Base-by-base conservation (phyloP, 2,113 vertebrate genomes). In the Girardinichthys multiradiatus region DNA sequence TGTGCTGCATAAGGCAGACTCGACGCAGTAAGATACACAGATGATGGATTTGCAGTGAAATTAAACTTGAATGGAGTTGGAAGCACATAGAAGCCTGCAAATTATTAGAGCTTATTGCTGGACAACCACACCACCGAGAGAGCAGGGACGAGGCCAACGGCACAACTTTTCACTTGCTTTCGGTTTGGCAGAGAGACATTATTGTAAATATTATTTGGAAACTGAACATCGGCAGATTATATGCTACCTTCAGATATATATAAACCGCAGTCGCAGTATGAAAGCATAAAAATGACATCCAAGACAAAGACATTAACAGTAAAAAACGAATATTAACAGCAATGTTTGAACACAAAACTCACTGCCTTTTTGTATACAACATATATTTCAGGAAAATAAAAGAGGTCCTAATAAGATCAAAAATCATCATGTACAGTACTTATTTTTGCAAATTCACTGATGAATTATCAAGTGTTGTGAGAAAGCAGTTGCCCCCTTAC, bases 31-130 rank as follows among this genome's bases (percentile, higher is more conserved):
- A 84, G 78, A 88, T 73, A 79, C 31, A 80, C 68, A 37, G 72
- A 81, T 87, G 86, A 90, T 83, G 83, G 87, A 89, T 88, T 68
- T 80, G 85, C 78, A 79, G 72, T 81, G 64, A 84, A 87, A 89
- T 89, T 65, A 79, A 73, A 77, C 51, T 72, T 80, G 90, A 90
- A 79, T 69, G 62, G 79, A 75, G 84, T 72, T 77, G 83, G 80
- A 83, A 79, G 76, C 33, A 45, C 65, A 12, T 51, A 70, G 74
- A 68, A 70, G 67, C 76, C 82, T 78, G 86, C 57, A 51, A 82
- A 84, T 74, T 77, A 78, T 74, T 83, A 76, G 37, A 76, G 68
- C 62, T 54, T 76, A 74, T 65, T 75, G 82, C 60, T 77, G 35
- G 75, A 74, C 62, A 39, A 65, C 67, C 54, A 31, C 12, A 45